Evolutionary conservation across 2,113 vertebrate genomes (phyloP).

Genomic region (Hydropotes inermis): DNA sequence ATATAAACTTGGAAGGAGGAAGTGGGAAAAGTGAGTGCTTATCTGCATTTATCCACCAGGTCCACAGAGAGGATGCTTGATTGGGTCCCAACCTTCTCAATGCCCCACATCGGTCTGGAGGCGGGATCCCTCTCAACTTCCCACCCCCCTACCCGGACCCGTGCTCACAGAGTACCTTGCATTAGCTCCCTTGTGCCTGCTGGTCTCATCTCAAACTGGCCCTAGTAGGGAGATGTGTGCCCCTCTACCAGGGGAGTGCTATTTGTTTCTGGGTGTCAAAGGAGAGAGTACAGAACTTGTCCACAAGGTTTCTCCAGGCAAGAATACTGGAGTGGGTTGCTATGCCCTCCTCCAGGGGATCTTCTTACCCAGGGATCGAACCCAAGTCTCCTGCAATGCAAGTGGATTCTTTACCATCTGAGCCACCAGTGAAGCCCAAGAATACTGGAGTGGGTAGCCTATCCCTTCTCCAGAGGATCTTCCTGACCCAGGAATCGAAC

Average conservation of each 20-base stretch:
- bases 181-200: neutral
- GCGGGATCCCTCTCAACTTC: neutral
- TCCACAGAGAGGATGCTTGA: neutral
- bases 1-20: neutral
- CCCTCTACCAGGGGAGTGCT: neutral
- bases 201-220: neutral
- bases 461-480: neutral
- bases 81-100: neutral
- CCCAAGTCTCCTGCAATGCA: neutral
- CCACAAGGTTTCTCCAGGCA: neutral
- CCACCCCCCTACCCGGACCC: accelerated
- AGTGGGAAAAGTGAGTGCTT: neutral
- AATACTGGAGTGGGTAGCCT: neutral
- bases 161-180: neutral
- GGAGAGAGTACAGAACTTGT: neutral
- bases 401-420: neutral
- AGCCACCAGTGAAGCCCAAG: neutral
- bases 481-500: neutral
- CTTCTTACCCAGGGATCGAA: neutral
- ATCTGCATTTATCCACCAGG: neutral
- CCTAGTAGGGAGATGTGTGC: neutral
- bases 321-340: neutral
- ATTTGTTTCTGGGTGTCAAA: too few relatives aligned
- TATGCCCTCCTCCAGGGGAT: neutral
- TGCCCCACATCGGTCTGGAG: neutral